Evolutionary conservation across 2,797 vertebrate genomes (phyloP).

Genomic region (Melanotaenia nigrans): DNA sequence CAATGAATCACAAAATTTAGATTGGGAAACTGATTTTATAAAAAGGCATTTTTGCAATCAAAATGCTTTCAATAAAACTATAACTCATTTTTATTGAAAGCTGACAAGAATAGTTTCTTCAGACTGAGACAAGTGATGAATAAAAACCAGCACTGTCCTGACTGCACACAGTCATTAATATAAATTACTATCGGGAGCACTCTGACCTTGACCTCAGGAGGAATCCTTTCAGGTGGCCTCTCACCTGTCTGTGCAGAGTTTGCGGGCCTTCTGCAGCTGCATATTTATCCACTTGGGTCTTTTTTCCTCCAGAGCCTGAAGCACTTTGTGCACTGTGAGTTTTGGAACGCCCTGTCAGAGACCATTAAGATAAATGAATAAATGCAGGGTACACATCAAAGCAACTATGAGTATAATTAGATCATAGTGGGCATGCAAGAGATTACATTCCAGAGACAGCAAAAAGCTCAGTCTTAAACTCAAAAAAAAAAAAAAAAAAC

Average conservation of each 20-base stretch:
- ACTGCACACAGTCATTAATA: slow-evolving; percentile 19
- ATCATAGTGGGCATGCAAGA: not conserved
- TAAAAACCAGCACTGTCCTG: slow-evolving; percentile 2
- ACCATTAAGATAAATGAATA: slow-evolving; percentile 10
- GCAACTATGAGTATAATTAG: not conserved
- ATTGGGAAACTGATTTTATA: slow-evolving; percentile 42
- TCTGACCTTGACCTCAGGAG: slow-evolving; percentile 41
- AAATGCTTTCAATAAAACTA: slow-evolving; percentile 27
- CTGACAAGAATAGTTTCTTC: not conserved
- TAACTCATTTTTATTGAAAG: slow-evolving; percentile 15
- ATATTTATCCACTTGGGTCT: slow-evolving; percentile 90
- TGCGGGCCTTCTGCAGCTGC: slow-evolving; percentile 90
- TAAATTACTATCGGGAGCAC: slow-evolving; percentile 24
- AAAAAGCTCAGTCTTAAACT: not conserved
- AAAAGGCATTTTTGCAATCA: slow-evolving; percentile 34
- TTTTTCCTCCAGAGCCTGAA: slow-evolving; percentile 89
- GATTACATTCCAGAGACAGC: not conserved
- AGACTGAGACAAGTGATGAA: slow-evolving; percentile 27
- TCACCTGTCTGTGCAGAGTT: slow-evolving; percentile 88
- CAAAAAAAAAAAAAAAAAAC: not conserved
- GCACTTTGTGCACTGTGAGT: slow-evolving; percentile 87
- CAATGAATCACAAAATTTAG: slow-evolving; percentile 50
- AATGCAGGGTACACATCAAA: slow-evolving; percentile 13
- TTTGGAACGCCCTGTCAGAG: slow-evolving; percentile 80
- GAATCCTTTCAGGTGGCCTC: slow-evolving; percentile 52